Base-by-base conservation (phyloP, 2,113 vertebrate genomes). In the Leptosomus discolor region DNA sequence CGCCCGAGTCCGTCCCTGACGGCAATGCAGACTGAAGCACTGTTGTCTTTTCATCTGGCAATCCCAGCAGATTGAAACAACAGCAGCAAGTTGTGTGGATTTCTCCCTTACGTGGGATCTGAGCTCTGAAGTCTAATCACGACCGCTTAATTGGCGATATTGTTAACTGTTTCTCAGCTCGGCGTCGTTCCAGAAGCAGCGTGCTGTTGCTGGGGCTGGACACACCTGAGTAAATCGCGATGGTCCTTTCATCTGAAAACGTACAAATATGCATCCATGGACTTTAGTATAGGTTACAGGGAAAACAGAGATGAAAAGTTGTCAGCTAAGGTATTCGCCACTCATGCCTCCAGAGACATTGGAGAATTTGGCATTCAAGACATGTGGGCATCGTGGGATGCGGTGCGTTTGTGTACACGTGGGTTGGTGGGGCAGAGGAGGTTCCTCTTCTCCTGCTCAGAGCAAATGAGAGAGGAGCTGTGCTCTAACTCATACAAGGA, bases 341-440 rank as follows among this genome's bases (percentile, higher is more conserved):
- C 57, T 76, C 37, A 11, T 19, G 30, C 27, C 10, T 27, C 21
- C 16, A 36, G 43, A 34, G 53, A 71, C 50, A 30, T 4, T 8
- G 23, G 41, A 36, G 71, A 36, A 93, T 17, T 65, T 39, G 20
- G 26, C 45, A 85, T 15, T 43, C 27, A 12, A 50, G 39, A 14
- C 0, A 2, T 18, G 39, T 36, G 30, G 43, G 11, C n/a, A n/a
- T 7, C 4, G 1, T 10, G 53, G 46, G n/a, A 34, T 2, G 1
- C 0, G 2, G 16, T 45, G 34, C 43, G 19, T 19, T 74, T 68
- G 48, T 26, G 34, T 26, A 29, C 11, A 5, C 1, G 8, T 19
- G 65, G 26, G 11, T 32, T 32, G 17, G 26, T 4, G 8, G n/a
- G n/a, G 51, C n/a, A 37, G 34, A 39, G 32, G 51, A 36, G 5